These are phyloP conservation scores for Globia sparganii DNA, from an alignment of 2,888 invertebrate species.

Conservation along the genomic window DNA sequence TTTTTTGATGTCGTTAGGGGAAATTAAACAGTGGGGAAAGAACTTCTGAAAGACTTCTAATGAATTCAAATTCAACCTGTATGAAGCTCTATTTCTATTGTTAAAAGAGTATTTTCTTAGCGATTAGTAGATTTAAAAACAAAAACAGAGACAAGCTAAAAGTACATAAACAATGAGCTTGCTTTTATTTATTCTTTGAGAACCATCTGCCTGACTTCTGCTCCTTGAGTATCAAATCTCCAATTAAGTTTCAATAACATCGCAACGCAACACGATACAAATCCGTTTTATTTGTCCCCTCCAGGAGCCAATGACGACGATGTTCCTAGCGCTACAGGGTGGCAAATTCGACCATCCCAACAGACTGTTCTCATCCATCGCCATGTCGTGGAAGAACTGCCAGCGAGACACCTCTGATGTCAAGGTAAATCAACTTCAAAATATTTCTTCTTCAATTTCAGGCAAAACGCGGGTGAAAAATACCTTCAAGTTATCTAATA, in stretches of 20 bases:
- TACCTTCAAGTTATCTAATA: neutral
- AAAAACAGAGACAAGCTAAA: neutral
- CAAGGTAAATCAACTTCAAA: constrained; percentile 91
- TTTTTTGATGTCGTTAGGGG: constrained; percentile 12
- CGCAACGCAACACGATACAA: neutral
- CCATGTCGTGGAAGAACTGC: constrained; percentile 99
- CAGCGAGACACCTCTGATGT: constrained; percentile 99
- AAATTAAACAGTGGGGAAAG: neutral
- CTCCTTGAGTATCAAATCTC: neutral
- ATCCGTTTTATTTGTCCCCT: neutral
- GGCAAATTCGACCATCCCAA: constrained; percentile 99
- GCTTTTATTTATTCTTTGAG: neutral
- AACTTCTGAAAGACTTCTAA: neutral
- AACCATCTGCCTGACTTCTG: neutral
- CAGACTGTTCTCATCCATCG: constrained; percentile 98
- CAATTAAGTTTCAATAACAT: neutral
- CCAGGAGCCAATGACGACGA: constrained; percentile 99
- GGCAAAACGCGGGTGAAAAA: neutral
- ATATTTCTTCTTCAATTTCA: neutral
- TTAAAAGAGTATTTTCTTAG: neutral
- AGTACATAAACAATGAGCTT: neutral
- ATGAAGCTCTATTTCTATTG: neutral
- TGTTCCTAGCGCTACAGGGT: constrained; percentile 99
- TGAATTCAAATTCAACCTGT: neutral
- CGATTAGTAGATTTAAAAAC: neutral